Percentiles rank a stretch among this genome's conserved stretches.
These are phyloP conservation scores for Mesocricetus auratus DNA, from an alignment of 2,113 vertebrate species.

Conservation along the genomic window DNA sequence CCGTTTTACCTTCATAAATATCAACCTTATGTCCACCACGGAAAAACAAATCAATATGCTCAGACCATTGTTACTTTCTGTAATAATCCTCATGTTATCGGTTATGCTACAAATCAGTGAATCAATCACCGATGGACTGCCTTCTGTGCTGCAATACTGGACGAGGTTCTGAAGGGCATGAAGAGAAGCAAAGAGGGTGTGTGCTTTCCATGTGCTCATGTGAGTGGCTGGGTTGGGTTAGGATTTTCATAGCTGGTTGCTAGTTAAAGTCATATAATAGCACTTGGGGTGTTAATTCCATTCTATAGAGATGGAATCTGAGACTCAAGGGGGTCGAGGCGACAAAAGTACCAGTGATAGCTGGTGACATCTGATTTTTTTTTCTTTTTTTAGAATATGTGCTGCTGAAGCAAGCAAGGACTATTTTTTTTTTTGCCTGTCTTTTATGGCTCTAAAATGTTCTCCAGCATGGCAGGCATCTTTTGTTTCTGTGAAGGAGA, in stretches of 20 bases:
- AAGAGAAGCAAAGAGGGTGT: background rate
- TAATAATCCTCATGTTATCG: constrained; percentile 49
- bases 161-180: constrained; percentile 20
- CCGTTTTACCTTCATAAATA: background rate
- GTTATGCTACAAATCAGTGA: constrained; percentile 53
- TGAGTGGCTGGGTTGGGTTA: background rate
- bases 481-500: constrained; percentile 47
- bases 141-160: background rate
- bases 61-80: constrained; percentile 49
- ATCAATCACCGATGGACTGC: constrained; percentile 52
- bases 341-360: background rate
- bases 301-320: constrained; percentile 28
- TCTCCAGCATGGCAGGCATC: background rate
- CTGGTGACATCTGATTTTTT: background rate
- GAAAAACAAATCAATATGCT: constrained; percentile 61
- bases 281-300: background rate
- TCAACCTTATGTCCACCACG: constrained; percentile 50
- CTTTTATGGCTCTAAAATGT: background rate
- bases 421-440: background rate
- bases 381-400: background rate
- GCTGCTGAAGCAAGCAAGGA: background rate
- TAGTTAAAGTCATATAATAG: background rate
- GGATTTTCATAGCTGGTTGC: background rate
- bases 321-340: background rate
- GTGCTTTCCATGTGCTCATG: background rate